These are phyloP conservation scores for Coreius guichenoti DNA, from an alignment of 2,797 vertebrate species.

Conservation along the genomic window DNA sequence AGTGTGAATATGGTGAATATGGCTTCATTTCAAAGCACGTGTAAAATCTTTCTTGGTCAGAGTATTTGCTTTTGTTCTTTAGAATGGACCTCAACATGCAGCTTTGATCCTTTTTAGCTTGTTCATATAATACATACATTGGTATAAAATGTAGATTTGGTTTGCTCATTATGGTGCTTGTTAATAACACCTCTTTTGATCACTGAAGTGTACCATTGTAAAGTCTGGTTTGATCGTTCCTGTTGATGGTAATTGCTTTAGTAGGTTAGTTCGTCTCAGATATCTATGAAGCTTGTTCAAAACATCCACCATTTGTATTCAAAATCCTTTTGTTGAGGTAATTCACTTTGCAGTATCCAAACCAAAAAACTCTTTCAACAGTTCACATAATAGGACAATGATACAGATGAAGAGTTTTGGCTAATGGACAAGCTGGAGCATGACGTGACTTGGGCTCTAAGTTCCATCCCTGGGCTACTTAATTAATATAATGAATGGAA, in stretches of 20 bases:
- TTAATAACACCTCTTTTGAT: slow-evolving; percentile 41
- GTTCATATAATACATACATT: not conserved
- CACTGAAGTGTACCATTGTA: slow-evolving; percentile 31
- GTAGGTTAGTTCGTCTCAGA: slow-evolving; percentile 3
- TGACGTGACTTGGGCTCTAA: not conserved
- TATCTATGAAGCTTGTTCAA: not conserved
- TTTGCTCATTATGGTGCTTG: slow-evolving; percentile 35
- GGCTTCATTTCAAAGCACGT: slow-evolving; percentile 33
- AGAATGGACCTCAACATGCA: not conserved
- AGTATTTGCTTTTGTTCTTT: not conserved
- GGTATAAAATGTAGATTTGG: not conserved
- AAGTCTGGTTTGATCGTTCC: slow-evolving; percentile 48
- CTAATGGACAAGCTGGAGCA: not conserved
- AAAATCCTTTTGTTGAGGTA: slow-evolving; percentile 20
- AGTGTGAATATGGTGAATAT: slow-evolving; percentile 22
- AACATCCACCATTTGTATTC: slow-evolving; percentile 45
- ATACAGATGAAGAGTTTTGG: not conserved
- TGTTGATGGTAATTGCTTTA: slow-evolving; percentile 38
- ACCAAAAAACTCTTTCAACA: not conserved
- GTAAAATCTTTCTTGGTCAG: not conserved
- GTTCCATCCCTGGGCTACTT: not conserved
- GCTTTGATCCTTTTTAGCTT: not conserved
- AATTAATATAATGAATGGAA: not conserved
- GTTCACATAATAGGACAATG: not conserved
- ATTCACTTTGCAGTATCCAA: not conserved